Evolutionary conservation across 2,888 invertebrate species (phyloP).

Genomic region (Argyra leucocephala): DNA sequence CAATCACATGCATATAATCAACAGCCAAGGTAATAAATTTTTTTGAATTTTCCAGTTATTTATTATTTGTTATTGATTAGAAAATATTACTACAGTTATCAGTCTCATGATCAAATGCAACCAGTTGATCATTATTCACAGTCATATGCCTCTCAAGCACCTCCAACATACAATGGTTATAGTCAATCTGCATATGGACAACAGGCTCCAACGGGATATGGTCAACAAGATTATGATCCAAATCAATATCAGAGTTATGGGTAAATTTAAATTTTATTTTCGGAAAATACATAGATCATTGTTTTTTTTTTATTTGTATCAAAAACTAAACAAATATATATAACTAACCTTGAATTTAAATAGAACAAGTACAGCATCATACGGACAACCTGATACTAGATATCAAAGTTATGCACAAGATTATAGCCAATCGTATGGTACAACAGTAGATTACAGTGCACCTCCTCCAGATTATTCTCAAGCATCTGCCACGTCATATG

Average conservation of each 20-base stretch:
- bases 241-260: slow-evolving; percentile 42
- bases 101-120: slow-evolving; percentile 37
- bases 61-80: not conserved
- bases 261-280: slow-evolving; percentile 26
- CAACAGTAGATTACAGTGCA: slow-evolving; percentile 41
- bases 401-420: slow-evolving; percentile 41
- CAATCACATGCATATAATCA: slow-evolving; percentile 19
- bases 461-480: slow-evolving; percentile 41
- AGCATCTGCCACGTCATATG: slow-evolving; percentile 34
- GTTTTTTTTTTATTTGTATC: not conserved
- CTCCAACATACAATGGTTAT: slow-evolving; percentile 40
- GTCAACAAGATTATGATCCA: slow-evolving; percentile 38
- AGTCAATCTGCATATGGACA: slow-evolving; percentile 37
- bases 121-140: slow-evolving; percentile 42
- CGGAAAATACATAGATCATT: not conserved
- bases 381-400: slow-evolving; percentile 39
- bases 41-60: not conserved
- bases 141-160: slow-evolving; percentile 35
- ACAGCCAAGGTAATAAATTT: slow-evolving; percentile 15
- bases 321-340: not conserved
- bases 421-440: slow-evolving; percentile 42
- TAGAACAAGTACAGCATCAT: slow-evolving; percentile 19
- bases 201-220: slow-evolving; percentile 31
- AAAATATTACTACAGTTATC: slow-evolving; percentile 28
- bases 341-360: not conserved